phyloP scores from a whole-genome alignment of 30 jellyfish, hydroid and myxozoan genomes.

The Catostylus mosaicus region DNA sequence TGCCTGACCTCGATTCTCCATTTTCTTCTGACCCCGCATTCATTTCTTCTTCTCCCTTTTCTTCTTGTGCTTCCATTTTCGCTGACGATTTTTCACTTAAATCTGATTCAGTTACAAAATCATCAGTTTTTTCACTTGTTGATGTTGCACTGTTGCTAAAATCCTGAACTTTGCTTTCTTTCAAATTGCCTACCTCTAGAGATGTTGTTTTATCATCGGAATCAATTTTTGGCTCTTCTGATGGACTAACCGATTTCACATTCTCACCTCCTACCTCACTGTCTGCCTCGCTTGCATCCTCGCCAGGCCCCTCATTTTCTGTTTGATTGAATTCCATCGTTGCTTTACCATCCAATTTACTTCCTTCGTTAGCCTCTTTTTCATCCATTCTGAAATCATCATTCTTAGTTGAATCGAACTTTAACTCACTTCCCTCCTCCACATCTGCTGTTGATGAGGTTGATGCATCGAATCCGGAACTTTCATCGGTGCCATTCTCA shows the following conservation, averaged over 20 bases:
- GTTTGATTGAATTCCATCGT: constrained; percentile 40
- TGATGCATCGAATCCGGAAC: constrained; percentile 47
- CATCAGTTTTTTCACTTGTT: neutral
- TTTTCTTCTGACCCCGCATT: neutral
- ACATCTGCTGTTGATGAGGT: constrained; percentile 34
- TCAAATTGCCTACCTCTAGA: constrained; percentile 33
- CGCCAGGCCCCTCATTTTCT: constrained; percentile 10
- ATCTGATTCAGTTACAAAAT: constrained; percentile 31
- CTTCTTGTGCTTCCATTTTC: neutral
- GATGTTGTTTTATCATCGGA: constrained; percentile 17
- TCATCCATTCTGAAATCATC: constrained; percentile 26
- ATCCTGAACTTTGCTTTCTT: constrained; percentile 35
- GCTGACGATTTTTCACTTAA: neutral
- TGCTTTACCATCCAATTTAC: constrained; percentile 32
- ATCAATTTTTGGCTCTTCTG: constrained; percentile 10
- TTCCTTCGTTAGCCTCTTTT: neutral
- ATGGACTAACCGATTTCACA: neutral
- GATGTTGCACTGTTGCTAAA: constrained; percentile 6
- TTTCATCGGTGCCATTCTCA: constrained; percentile 5
- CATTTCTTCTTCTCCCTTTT: neutral
- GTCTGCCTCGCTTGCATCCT: constrained; percentile 8
- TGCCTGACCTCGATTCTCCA: constrained; percentile 29
- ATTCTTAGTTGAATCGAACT: constrained; percentile 6
- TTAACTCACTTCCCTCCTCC: constrained; percentile 30
- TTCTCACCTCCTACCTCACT: constrained; percentile 9